Conservation (phyloP, 2,797 vertebrate species). For the Apodemus agrarius region DNA sequence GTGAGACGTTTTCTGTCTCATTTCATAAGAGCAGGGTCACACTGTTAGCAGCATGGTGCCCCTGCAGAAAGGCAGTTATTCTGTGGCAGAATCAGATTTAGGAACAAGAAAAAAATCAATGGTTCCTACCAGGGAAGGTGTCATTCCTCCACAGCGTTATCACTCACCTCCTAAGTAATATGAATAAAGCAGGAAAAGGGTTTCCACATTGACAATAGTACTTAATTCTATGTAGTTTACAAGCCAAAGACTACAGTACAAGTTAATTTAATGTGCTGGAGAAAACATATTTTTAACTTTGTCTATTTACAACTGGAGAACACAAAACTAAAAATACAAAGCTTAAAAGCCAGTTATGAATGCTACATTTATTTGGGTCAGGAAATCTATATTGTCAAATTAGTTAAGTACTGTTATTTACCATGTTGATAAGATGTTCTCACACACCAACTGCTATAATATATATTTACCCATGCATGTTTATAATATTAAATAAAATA, state of each 20-base stretch:
- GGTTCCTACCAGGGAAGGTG: not conserved
- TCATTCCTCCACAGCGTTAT: not conserved
- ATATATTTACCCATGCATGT: not conserved
- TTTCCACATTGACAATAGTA: not conserved
- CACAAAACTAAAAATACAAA: conserved; percentile 38
- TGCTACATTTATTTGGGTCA: conserved; percentile 34
- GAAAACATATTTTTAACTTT: conserved; percentile 40
- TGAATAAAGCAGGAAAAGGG: not conserved
- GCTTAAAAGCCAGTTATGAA: not conserved
- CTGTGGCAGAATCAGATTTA: not conserved
- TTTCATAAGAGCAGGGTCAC: conserved; percentile 4
- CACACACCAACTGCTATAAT: not conserved
- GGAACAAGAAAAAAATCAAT: conserved; percentile 14
- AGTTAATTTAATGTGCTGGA: conserved; percentile 8
- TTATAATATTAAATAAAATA: conserved; percentile 46
- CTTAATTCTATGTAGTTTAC: not conserved
- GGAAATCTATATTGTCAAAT: conserved; percentile 34
- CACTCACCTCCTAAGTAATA: not conserved
- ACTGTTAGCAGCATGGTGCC: not conserved
- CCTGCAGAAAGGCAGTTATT: not conserved
- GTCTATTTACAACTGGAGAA: conserved; percentile 31
- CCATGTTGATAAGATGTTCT: not conserved
- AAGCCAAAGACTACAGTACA: conserved; percentile 25
- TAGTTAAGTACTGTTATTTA: conserved; percentile 5
- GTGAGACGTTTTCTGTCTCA: conserved; percentile 19